A percentile compares a stretch with the other conserved stretches of the same genome.
Conservation (phyloP, 2,113 vertebrate genomes). For the Zonotrichia leucophrys region DNA sequence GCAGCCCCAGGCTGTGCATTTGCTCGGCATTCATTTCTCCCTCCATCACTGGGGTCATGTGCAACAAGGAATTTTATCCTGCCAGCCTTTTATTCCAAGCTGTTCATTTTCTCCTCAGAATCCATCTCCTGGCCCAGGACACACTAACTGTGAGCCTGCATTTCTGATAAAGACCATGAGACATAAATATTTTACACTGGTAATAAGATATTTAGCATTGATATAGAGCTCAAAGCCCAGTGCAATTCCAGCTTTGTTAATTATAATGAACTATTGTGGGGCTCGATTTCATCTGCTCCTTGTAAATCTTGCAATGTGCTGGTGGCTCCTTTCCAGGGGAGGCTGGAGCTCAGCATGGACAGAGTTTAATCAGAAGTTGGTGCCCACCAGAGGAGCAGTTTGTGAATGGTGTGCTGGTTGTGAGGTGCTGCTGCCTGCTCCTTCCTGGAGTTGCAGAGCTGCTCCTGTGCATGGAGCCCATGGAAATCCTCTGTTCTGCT, state of each 20-base stretch:
- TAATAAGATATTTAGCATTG: slow-evolving; percentile 70
- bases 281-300: slow-evolving; percentile 44
- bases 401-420: neutral
- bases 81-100: slow-evolving; percentile 40
- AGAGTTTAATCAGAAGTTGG: neutral
- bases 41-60: neutral
- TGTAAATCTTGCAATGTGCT: slow-evolving; percentile 30
- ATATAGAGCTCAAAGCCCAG: slow-evolving; percentile 60
- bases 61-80: slow-evolving; percentile 15
- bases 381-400: neutral
- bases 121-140: slow-evolving; percentile 43
- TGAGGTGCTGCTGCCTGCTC: neutral
- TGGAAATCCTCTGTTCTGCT: neutral
- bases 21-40: neutral
- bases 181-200: slow-evolving; percentile 62
- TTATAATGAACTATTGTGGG: slow-evolving; percentile 56
- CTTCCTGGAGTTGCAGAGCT: neutral
- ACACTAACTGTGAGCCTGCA: neutral
- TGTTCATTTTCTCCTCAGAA: slow-evolving; percentile 45
- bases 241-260: slow-evolving; percentile 63
- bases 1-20: neutral
- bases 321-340: slow-evolving; percentile 41
- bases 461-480: neutral
- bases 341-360: slow-evolving; percentile 10
- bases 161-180: slow-evolving; percentile 53